Conservation (phyloP, 2,888 invertebrate genomes). For the Sarcophaga caerulescens region DNA sequence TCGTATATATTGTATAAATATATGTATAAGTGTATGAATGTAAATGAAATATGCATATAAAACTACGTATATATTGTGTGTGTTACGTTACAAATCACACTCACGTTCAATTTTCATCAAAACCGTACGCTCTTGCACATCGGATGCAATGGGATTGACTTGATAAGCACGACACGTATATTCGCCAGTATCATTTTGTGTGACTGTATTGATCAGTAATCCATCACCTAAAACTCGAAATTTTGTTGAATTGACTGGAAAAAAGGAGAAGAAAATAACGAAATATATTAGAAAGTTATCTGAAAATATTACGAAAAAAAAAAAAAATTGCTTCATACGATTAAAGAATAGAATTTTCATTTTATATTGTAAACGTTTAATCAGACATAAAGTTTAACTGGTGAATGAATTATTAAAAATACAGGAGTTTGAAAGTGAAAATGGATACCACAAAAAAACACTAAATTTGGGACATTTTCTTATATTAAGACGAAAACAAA, state of each 20-base stretch:
- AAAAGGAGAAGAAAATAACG: constrained; percentile 47
- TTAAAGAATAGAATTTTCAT: not conserved
- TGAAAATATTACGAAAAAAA: not conserved
- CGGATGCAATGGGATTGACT: constrained; percentile 82
- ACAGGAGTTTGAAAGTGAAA: too few relatives aligned
- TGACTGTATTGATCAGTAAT: constrained; percentile 83
- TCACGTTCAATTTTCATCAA: constrained; percentile 84
- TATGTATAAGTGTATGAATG: not conserved
- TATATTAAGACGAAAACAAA: too few relatives aligned
- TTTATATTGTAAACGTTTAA: too few relatives aligned
- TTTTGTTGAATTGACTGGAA: constrained; percentile 77
- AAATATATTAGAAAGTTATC: constrained; percentile 7
- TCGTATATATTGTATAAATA: not conserved
- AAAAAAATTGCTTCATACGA: constrained; percentile 32
- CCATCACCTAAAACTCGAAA: constrained; percentile 83
- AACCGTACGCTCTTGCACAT: constrained; percentile 83
- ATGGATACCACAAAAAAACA: too few relatives aligned
- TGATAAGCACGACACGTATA: constrained; percentile 84
- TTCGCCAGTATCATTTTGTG: constrained; percentile 83
- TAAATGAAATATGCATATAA: not conserved
- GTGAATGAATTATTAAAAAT: too few relatives aligned
- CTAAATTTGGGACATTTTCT: too few relatives aligned
- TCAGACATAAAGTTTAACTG: too few relatives aligned
- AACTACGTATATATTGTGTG: not conserved
- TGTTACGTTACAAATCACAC: constrained; percentile 74